These are phyloP conservation scores for Gavia stellata DNA, from an alignment of 2,113 vertebrate species.

Conservation along the genomic window DNA sequence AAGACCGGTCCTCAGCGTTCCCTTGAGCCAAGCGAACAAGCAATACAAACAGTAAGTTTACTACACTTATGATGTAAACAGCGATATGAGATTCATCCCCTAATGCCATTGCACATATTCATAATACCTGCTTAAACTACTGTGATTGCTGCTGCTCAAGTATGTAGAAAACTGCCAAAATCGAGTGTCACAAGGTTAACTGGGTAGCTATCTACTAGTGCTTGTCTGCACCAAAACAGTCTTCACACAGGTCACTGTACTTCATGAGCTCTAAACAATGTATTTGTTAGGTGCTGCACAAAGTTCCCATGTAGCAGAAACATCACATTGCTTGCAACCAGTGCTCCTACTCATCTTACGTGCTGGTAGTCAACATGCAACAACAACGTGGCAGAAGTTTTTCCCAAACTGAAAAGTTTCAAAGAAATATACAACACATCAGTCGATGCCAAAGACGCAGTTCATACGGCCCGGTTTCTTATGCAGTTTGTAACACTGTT, in stretches of 20 bases:
- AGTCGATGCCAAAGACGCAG: not conserved
- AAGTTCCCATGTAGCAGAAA: not conserved
- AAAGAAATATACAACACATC: not conserved
- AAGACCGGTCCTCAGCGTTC: not conserved
- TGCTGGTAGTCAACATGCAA: not conserved
- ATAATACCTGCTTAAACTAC: not conserved
- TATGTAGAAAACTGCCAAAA: not conserved
- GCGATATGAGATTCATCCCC: not conserved
- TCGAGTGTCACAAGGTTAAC: not conserved
- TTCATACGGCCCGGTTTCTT: rapidly evolving
- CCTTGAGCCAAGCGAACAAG: not conserved
- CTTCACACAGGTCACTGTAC: not conserved
- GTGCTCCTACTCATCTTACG: not conserved
- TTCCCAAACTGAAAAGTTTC: not conserved
- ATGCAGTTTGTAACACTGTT: not conserved
- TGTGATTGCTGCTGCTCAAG: not conserved
- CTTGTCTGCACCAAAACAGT: not conserved
- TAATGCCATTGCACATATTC: not conserved
- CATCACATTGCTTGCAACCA: not conserved
- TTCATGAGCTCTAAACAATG: not conserved
- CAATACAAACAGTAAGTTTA: not conserved
- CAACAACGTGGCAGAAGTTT: not conserved
- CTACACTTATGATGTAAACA: not conserved
- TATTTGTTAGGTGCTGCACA: not conserved
- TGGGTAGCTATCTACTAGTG: not conserved